Conservation (phyloP, 2,888 invertebrate genomes). For the Cerastis leucographa region DNA sequence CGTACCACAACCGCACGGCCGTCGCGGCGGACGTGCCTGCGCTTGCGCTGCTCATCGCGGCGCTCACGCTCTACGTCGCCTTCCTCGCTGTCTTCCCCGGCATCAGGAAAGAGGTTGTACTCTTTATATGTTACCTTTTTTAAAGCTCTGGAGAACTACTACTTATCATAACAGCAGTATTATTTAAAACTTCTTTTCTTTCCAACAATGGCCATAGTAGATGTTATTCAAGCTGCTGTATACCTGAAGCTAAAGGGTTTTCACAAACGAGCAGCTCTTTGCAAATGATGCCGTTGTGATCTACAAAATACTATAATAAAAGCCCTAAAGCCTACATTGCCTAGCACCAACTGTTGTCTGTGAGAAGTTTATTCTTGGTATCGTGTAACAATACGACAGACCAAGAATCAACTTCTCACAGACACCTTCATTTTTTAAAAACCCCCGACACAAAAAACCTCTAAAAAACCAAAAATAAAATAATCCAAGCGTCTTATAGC, state of each 20-base stretch:
- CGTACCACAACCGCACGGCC: conserved; percentile 98
- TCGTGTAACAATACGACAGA: background rate
- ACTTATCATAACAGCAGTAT: background rate
- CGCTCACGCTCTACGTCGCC: conserved; percentile 97
- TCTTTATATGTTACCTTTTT: conserved; percentile 29
- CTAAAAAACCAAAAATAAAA: no score
- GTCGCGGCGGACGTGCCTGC: conserved; percentile 98
- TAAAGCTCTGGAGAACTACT: background rate
- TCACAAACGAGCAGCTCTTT: background rate
- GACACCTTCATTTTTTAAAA: background rate
- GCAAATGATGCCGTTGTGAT: no score
- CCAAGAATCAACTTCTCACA: background rate
- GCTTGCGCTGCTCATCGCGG: conserved; percentile 96
- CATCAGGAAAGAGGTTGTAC: conserved; percentile 96
- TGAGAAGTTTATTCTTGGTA: no score
- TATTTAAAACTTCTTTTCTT: background rate
- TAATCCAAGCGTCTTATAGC: no score
- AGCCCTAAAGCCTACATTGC: background rate
- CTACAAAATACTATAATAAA: background rate
- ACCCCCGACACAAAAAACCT: no score
- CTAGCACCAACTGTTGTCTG: background rate
- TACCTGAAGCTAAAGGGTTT: background rate
- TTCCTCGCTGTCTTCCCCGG: conserved; percentile 99
- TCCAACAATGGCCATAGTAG: background rate
- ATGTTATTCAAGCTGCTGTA: background rate